phyloP scores from a whole-genome alignment of 2,797 vertebrate species.

The Galaxias olidus region DNA sequence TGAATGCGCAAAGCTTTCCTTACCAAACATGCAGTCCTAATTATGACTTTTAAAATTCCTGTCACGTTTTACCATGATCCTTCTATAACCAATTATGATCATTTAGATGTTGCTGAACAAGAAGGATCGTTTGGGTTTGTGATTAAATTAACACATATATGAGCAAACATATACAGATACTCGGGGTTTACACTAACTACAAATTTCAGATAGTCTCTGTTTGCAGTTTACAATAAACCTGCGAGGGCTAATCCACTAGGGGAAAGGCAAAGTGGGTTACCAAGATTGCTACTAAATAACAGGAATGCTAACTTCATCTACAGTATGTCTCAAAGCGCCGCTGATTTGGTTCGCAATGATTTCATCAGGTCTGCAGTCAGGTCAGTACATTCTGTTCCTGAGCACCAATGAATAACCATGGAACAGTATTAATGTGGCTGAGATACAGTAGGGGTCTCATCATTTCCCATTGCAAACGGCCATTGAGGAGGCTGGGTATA shows the following conservation, averaged over 20 bases:
- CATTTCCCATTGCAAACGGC: too few relatives aligned
- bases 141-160: too few relatives aligned
- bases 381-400: conserved; percentile 23
- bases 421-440: neutral
- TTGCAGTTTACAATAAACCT: neutral
- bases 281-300: conserved; percentile 42
- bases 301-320: conserved; percentile 44
- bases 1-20: too few relatives aligned
- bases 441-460: neutral
- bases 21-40: too few relatives aligned
- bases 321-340: conserved; percentile 32
- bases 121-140: too few relatives aligned
- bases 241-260: conserved; percentile 25
- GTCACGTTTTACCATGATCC: too few relatives aligned
- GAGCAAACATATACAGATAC: too few relatives aligned
- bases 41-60: too few relatives aligned
- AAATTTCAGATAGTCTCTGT: too few relatives aligned
- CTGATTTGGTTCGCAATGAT: conserved; percentile 61
- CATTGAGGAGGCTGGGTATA: neutral
- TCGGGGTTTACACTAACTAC: too few relatives aligned
- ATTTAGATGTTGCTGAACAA: too few relatives aligned
- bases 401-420: conserved; percentile 17
- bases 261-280: conserved; percentile 33
- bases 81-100: too few relatives aligned
- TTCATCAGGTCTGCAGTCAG: conserved; percentile 50